Evolutionary conservation across 1,140 invertebrate genomes (phyloP).

Genomic region (Radopholus similis): DNA sequence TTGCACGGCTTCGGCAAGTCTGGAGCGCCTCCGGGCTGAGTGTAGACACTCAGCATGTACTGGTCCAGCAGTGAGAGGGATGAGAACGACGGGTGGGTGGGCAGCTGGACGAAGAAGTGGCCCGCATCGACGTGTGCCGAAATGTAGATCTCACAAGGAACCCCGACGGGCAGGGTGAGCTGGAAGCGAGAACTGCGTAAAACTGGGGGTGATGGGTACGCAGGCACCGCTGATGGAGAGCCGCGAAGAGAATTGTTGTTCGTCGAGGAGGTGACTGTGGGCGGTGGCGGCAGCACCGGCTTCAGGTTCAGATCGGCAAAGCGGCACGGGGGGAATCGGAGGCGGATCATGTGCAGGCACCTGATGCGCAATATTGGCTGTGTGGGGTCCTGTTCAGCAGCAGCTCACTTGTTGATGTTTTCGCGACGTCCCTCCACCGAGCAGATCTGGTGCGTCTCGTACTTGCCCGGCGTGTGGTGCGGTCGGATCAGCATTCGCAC

Average conservation of each 20-base stretch:
- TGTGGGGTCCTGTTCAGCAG: background rate
- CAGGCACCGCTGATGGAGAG: background rate
- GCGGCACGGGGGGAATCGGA: slow-evolving; percentile 52
- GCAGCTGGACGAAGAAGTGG: slow-evolving; percentile 86
- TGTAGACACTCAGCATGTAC: slow-evolving; percentile 64
- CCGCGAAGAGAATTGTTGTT: background rate
- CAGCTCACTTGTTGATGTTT: slow-evolving; percentile 50
- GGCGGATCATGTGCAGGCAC: slow-evolving; percentile 56
- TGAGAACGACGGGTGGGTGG: slow-evolving; percentile 82
- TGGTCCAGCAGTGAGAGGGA: slow-evolving; percentile 74
- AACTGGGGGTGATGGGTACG: slow-evolving; percentile 6
- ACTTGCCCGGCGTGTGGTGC: slow-evolving; percentile 48
- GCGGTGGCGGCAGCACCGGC: slow-evolving; percentile 49
- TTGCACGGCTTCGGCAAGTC: slow-evolving; percentile 46
- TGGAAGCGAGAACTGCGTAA: slow-evolving; percentile 61
- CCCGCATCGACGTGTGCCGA: slow-evolving; percentile 77
- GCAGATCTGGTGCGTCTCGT: slow-evolving; percentile 57
- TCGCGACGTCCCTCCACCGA: slow-evolving; percentile 56
- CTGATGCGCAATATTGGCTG: background rate
- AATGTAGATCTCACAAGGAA: slow-evolving; percentile 85
- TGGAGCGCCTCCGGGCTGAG: slow-evolving; percentile 62
- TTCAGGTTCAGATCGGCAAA: slow-evolving; percentile 59
- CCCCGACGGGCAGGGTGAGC: slow-evolving; percentile 78
- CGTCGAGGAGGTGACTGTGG: background rate
- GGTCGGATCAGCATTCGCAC: slow-evolving; percentile 58